Evolutionary conservation across 2,888 invertebrate species (phyloP).

Genomic region (Hipparchia semele): DNA sequence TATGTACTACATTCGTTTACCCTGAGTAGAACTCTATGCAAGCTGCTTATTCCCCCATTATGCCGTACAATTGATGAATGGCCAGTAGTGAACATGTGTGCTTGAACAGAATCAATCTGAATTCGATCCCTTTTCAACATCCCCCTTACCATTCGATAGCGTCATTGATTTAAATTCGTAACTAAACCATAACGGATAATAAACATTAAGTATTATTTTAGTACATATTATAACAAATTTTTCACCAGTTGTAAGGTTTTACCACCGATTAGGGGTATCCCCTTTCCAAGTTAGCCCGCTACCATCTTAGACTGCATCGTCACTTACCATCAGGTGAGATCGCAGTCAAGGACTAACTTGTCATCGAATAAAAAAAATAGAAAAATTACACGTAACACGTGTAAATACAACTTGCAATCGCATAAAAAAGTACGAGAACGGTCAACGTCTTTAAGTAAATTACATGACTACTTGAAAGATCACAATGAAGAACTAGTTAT

Average conservation of each 20-base stretch:
- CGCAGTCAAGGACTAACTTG: too few relatives aligned
- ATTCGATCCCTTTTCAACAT: constrained; percentile 37
- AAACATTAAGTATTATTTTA: background rate
- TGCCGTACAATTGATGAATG: constrained; percentile 76
- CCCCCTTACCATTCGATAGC: constrained; percentile 58
- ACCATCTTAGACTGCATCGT: too few relatives aligned
- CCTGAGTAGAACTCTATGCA: constrained; percentile 27
- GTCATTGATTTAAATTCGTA: constrained; percentile 74
- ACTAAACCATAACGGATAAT: constrained; percentile 55
- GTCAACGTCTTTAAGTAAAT: too few relatives aligned
- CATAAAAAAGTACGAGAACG: too few relatives aligned
- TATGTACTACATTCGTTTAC: background rate
- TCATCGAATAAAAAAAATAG: too few relatives aligned
- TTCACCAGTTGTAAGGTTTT: background rate
- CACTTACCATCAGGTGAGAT: too few relatives aligned
- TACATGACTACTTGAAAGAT: too few relatives aligned
- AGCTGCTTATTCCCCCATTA: constrained; percentile 65
- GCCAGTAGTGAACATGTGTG: constrained; percentile 61
- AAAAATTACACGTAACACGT: too few relatives aligned
- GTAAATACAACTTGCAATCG: background rate
- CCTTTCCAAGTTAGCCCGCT: too few relatives aligned
- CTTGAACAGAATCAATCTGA: constrained; percentile 40
- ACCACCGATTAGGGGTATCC: too few relatives aligned
- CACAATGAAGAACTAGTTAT: too few relatives aligned
- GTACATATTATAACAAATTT: background rate